Conservation (phyloP, 2,888 invertebrate species). For the Corbicula japonica region DNA sequence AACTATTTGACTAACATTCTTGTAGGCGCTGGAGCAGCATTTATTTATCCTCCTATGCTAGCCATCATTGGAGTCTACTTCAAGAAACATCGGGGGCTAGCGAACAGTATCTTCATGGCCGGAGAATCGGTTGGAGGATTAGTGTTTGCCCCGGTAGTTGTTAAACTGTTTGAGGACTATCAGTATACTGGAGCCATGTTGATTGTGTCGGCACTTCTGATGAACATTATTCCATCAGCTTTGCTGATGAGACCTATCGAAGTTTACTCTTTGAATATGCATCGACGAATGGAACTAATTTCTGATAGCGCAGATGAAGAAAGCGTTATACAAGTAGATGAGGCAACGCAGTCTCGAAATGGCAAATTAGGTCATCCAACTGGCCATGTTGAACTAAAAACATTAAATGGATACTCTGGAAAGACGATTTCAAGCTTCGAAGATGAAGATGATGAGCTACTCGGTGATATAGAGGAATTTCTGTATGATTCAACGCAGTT, state of each 20-base stretch:
- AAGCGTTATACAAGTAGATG: too few species aligned
- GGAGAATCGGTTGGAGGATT: conserved; percentile 53
- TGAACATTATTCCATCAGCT: conserved; percentile 37
- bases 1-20: too few species aligned
- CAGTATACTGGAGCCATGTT: conserved; percentile 45
- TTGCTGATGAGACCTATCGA: conserved; percentile 41
- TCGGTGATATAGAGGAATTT: not conserved
- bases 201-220: conserved; percentile 37
- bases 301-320: too few species aligned
- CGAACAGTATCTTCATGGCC: conserved; percentile 46
- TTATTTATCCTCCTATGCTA: conserved; percentile 48
- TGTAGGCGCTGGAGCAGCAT: conserved; percentile 50
- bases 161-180: conserved; percentile 45
- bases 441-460: not conserved
- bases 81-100: conserved; percentile 51
- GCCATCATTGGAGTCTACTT: conserved; percentile 54
- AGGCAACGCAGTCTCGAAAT: not conserved
- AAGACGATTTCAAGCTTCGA: not conserved
- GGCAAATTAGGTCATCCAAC: too few species aligned
- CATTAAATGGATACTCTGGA: not conserved
- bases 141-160: conserved; percentile 40
- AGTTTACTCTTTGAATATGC: conserved; percentile 21
- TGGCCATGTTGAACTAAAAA: too few species aligned
- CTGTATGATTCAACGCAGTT: not conserved
- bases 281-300: too few species aligned